A percentile compares a stretch with the other conserved stretches of the same genome.
Evolutionary conservation across 2,113 vertebrate genomes (phyloP).

Genomic region (Amblyopsis rosae): DNA sequence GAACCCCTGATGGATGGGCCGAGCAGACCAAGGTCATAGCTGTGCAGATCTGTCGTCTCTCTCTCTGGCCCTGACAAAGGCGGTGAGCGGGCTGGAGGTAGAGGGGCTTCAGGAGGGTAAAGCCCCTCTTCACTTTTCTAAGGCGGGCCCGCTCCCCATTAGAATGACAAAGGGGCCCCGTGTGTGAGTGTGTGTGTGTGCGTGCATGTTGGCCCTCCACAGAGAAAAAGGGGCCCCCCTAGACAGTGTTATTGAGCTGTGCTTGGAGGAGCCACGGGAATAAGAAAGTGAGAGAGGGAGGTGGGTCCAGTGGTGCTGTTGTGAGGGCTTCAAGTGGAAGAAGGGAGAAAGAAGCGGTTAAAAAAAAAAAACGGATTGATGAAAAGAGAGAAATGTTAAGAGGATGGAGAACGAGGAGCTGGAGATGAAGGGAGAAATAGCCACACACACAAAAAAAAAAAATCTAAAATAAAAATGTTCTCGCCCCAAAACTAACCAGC

Average conservation of each 20-base stretch:
- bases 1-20: constrained; percentile 77
- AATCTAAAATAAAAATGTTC: too few relatives aligned
- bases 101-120: constrained; percentile 72
- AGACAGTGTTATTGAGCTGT: constrained; percentile 75
- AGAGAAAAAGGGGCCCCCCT: constrained; percentile 65
- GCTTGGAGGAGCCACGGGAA: constrained; percentile 57
- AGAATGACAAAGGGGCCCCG: constrained; percentile 76
- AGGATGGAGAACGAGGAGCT: not conserved
- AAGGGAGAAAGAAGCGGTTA: not conserved
- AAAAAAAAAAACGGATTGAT: not conserved
- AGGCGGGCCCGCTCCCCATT: constrained; percentile 64
- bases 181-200: constrained; percentile 48
- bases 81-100: constrained; percentile 72
- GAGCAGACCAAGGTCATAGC: constrained; percentile 78
- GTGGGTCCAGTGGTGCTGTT: constrained; percentile 50
- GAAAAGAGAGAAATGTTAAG: constrained; percentile 4
- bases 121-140: constrained; percentile 75
- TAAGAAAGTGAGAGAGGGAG: constrained; percentile 34
- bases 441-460: too few relatives aligned
- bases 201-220: constrained; percentile 52
- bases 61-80: constrained; percentile 67
- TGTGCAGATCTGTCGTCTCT: constrained; percentile 75
- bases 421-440: too few relatives aligned
- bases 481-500: too few relatives aligned
- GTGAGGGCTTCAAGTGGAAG: constrained; percentile 35